Base-by-base conservation (phyloP, 1,140 invertebrate species). In the Scaptomyza hsui region DNA sequence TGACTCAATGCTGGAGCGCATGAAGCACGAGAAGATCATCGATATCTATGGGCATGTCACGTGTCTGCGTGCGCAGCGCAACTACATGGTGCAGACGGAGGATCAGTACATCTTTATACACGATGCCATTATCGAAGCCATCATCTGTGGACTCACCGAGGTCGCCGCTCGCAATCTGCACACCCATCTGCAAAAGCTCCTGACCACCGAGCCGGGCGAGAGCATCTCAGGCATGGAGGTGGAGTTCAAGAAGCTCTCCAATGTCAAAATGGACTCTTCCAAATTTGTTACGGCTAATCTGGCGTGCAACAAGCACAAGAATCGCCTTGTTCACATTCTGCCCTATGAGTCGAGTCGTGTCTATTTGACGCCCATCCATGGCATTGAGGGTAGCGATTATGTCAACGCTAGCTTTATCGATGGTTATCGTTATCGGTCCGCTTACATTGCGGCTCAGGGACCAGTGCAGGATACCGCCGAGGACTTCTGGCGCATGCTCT, bases 31-130 rank as follows among this genome's bases (percentile, higher is more conserved):
- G 89, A 98, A 98, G 90, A 98, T 97, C 55, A 96, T 99, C 5
- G 99, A 99, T 91, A 99, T 99, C 62, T 99, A 99, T 90, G 99
- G 98, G 3, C 98, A 99, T 92, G 98, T 99, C 3, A 99, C 98
- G 2, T 98, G 97, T 89, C 93, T 99, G 16, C 94, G 99, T 60
- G 97, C 98, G 9, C 99, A 99, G 92, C 94, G 99, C 52, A 98
- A 98, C 90, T 99, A 99, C 91, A 99, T 99, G 97, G 91, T 97
- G 29, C 97, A 99, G 92, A 99, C 99, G 0, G 99, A 99, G 92
- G 99, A 99, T 91, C 99, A 99, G 92, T 99, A 99, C 91, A 98
- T 99, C 59, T 99, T 99, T 92, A 99, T 99, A 72, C 98, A 99
- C 91, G 99, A 99, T 91, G 95, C 98, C 5, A 93, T 99, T 1